These are phyloP conservation scores for Rallus crepitans DNA, from an alignment of 2,797 vertebrate genomes.

Conservation along the genomic window DNA sequence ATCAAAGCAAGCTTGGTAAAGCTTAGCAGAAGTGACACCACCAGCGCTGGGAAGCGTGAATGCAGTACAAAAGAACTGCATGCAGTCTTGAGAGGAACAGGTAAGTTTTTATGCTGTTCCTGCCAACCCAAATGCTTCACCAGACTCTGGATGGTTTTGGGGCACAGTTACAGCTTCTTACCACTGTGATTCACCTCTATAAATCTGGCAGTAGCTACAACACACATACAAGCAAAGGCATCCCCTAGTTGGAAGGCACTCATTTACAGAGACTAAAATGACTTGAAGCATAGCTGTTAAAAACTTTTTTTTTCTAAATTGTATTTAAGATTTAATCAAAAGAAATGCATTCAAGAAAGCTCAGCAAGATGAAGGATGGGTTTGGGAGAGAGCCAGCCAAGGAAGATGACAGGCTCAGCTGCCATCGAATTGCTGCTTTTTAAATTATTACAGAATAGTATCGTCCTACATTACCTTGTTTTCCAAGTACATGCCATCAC, in stretches of 20 bases:
- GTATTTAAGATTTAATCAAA: background rate
- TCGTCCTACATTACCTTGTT: background rate
- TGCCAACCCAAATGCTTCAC: background rate
- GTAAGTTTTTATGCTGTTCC: fast-evolving
- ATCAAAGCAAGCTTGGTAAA: background rate
- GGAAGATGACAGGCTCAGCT: background rate
- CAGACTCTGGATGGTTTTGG: background rate
- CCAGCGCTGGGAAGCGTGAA: fast-evolving
- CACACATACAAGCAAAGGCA: background rate
- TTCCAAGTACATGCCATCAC: background rate
- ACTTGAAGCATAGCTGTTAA: background rate
- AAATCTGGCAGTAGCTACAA: background rate
- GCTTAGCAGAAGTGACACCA: background rate
- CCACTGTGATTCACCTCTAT: background rate
- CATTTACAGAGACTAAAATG: background rate
- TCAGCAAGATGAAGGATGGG: background rate
- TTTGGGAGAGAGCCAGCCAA: background rate
- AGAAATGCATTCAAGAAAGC: background rate
- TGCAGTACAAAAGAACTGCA: too few species aligned
- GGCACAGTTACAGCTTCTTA: background rate
- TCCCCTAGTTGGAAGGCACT: background rate
- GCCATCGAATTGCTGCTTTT: background rate
- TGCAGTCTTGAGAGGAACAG: background rate
- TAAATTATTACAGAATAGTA: too few species aligned
- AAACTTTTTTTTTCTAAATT: background rate